A percentile compares a stretch with the other conserved stretches of the same genome.
Conservation (phyloP, 2,113 vertebrate species). For the Odocoileus virginianus region DNA sequence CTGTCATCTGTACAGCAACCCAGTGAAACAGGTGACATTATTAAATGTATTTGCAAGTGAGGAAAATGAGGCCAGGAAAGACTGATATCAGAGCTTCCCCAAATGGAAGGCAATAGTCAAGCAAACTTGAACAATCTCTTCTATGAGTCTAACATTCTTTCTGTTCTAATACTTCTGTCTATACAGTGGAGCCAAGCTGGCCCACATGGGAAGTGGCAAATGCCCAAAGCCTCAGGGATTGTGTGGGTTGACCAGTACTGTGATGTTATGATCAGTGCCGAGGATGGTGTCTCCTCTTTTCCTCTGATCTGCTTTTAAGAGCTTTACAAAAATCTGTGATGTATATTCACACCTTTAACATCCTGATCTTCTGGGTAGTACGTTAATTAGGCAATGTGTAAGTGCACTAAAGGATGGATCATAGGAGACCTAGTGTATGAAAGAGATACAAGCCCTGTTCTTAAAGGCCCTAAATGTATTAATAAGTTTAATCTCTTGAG, state of each 20-base stretch:
- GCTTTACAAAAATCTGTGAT: background rate
- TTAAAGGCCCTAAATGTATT: background rate
- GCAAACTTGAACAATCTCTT: background rate
- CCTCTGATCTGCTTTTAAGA: background rate
- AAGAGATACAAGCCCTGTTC: background rate
- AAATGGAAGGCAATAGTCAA: background rate
- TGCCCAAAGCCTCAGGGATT: background rate
- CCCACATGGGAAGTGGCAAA: background rate
- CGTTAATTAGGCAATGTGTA: background rate
- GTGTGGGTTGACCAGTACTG: accelerated
- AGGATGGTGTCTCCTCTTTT: background rate
- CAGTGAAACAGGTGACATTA: background rate
- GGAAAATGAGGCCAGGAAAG: background rate
- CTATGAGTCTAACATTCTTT: background rate
- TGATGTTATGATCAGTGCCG: background rate
- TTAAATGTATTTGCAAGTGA: background rate
- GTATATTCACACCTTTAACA: background rate
- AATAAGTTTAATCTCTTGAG: slow-evolving; percentile 23
- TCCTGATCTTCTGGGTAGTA: background rate
- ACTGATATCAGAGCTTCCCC: background rate
- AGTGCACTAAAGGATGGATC: background rate
- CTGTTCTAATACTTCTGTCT: background rate
- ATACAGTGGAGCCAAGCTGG: background rate
- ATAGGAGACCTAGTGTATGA: background rate
- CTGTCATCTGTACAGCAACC: background rate